Percentiles rank a stretch among this genome's conserved stretches.
Conservation (phyloP, 2,888 invertebrate genomes). For the Lacanobia wlatinum region DNA sequence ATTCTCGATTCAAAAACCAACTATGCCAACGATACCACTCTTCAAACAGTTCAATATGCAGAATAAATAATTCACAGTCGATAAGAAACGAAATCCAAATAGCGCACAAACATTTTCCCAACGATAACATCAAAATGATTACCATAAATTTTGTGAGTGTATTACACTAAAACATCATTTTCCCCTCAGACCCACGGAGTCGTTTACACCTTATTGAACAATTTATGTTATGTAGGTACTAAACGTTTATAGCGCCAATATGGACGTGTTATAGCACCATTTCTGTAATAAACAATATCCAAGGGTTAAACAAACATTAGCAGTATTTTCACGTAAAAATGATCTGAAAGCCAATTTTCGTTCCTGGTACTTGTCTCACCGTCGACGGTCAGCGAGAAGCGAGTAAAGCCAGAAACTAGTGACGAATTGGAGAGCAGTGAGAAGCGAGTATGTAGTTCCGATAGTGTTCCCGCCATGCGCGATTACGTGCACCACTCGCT, state of each 20-base stretch:
- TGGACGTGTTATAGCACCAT: constrained; percentile 11
- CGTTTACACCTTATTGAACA: constrained; percentile 57
- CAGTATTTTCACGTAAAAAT: background rate
- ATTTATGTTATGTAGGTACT: constrained; percentile 42
- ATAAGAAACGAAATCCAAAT: constrained; percentile 34
- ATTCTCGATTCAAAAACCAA: background rate
- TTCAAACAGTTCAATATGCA: background rate
- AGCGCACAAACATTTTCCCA: constrained; percentile 9
- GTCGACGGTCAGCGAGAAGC: too few relatives aligned
- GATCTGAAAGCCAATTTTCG: too few relatives aligned
- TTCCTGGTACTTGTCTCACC: too few relatives aligned
- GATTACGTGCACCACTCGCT: too few relatives aligned
- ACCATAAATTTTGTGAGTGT: constrained; percentile 49
- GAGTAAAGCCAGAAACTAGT: too few relatives aligned
- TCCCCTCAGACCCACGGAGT: constrained; percentile 20
- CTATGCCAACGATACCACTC: background rate
- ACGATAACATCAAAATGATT: constrained; percentile 48
- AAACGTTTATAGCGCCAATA: constrained; percentile 44
- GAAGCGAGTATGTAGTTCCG: too few relatives aligned
- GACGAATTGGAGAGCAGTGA: too few relatives aligned
- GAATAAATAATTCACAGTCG: constrained; percentile 12
- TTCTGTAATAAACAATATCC: constrained; percentile 37
- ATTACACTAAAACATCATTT: constrained; percentile 39
- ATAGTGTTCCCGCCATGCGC: too few relatives aligned
- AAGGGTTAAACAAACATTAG: constrained; percentile 19